Percentiles rank a stretch among this genome's conserved stretches.
phyloP scores from a whole-genome alignment of 92 coral and sea anemone species.

The Paramuricea clavata region DNA sequence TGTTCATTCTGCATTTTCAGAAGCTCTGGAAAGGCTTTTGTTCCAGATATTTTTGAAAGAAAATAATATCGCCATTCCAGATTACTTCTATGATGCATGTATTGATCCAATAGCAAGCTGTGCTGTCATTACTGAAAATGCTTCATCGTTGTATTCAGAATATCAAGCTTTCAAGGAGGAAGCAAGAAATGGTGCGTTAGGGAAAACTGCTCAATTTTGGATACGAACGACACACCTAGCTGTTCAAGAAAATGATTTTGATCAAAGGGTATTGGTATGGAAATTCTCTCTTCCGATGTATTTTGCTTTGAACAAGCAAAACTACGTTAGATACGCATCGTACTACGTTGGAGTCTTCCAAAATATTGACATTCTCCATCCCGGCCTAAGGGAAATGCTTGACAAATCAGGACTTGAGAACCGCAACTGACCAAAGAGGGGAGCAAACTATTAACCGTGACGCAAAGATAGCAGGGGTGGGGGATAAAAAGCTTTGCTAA shows the following conservation, averaged over 20 bases:
- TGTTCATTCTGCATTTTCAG: neutral
- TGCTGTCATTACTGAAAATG: neutral
- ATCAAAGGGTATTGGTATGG: neutral
- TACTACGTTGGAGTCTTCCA: neutral
- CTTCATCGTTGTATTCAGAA: too few relatives aligned
- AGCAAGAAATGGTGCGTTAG: neutral
- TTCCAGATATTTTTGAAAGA: neutral
- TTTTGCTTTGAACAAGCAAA: neutral
- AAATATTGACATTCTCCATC: neutral
- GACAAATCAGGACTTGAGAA: neutral
- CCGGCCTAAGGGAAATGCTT: slow-evolving; percentile 10
- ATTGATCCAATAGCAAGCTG: neutral
- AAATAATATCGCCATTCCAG: neutral
- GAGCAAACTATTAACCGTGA: neutral
- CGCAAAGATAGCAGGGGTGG: slow-evolving; percentile 4
- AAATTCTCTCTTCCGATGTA: neutral
- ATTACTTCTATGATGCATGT: neutral
- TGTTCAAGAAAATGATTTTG: slow-evolving; percentile 8
- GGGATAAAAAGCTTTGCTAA: slow-evolving; percentile 15
- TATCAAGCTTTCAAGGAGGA: slow-evolving; percentile 1
- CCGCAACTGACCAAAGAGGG: slow-evolving; percentile 1
- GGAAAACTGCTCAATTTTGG: slow-evolving; percentile 6
- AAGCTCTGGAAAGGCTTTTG: slow-evolving; percentile 22
- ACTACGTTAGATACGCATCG: slow-evolving; percentile 1
- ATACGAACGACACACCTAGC: neutral